A percentile compares a stretch with the other conserved stretches of the same genome.
phyloP scores from a whole-genome alignment of 37 sponge, comb jelly and placozoan species.

The Spongia lamella region DNA sequence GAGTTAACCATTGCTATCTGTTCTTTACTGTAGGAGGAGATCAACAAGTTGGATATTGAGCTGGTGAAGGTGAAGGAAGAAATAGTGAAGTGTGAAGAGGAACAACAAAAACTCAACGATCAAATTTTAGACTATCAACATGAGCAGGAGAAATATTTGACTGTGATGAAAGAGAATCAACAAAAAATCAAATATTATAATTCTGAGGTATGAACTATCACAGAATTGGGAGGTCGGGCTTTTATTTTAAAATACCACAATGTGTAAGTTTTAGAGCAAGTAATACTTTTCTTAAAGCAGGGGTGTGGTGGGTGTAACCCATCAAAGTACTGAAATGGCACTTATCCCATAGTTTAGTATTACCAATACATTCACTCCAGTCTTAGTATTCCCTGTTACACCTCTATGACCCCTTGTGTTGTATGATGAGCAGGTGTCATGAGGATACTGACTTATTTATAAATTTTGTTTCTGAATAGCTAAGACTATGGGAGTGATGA shows the following conservation, averaged over 20 bases:
- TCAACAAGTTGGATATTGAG: constrained; percentile 61
- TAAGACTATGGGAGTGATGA: no score
- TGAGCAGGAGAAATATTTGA: constrained; percentile 68
- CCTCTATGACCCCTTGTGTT: not conserved
- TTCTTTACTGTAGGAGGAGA: constrained; percentile 33
- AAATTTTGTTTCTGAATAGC: no score
- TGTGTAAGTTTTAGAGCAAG: no score
- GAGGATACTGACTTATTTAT: no score
- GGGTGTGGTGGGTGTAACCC: no score
- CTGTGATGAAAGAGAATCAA: constrained; percentile 74
- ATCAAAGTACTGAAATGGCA: no score
- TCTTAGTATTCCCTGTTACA: not conserved
- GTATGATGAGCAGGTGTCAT: not conserved
- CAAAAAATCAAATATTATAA: constrained; percentile 85
- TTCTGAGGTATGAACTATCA: no score
- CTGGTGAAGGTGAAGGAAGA: constrained; percentile 50
- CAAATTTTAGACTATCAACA: constrained; percentile 60
- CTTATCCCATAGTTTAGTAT: no score
- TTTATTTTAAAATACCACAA: no score
- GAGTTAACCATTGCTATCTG: no score
- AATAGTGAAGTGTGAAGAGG: constrained; percentile 22
- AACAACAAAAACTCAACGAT: constrained; percentile 2
- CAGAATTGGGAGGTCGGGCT: no score
- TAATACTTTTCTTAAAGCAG: not conserved
- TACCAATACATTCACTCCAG: not conserved